Percentiles rank a stretch among this genome's conserved stretches.
These are phyloP conservation scores for Diachasmimorpha longicaudata DNA, from an alignment of 1,140 invertebrate species.

Conservation along the genomic window DNA sequence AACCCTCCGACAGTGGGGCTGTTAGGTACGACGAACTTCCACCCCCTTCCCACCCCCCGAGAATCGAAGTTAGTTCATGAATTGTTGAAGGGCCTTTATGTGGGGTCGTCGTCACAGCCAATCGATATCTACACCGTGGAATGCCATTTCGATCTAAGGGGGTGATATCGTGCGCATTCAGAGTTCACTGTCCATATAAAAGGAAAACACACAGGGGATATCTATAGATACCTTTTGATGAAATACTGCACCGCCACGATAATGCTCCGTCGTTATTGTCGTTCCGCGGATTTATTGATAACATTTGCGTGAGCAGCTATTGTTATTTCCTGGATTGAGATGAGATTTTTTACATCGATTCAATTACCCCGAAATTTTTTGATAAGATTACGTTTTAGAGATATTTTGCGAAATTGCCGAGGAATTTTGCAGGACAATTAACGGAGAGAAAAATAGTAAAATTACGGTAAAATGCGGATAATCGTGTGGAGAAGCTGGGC, in stretches of 20 bases:
- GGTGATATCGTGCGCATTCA: background rate
- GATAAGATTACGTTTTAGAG: background rate
- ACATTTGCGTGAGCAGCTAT: background rate
- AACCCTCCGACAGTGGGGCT: background rate
- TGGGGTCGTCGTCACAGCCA: constrained; percentile 45
- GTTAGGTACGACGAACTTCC: constrained; percentile 30
- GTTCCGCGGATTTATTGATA: background rate
- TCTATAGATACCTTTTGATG: background rate
- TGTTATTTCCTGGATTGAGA: background rate
- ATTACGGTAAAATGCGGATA: no score
- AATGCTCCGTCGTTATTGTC: background rate
- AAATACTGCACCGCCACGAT: background rate
- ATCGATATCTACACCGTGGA: constrained; percentile 38
- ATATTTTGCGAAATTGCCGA: no score
- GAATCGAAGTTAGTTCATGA: constrained; percentile 44
- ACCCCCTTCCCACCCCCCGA: background rate
- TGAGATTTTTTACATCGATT: background rate
- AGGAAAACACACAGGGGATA: background rate
- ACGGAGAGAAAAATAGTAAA: no score
- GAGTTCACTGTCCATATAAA: background rate
- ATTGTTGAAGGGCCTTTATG: constrained; percentile 45
- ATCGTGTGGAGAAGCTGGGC: no score
- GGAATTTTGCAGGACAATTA: no score
- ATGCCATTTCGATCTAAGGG: constrained; percentile 1
- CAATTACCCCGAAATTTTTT: background rate